These are phyloP conservation scores for Corella eumyota DNA, from an alignment of 23 tunicate species.

Conservation along the genomic window DNA sequence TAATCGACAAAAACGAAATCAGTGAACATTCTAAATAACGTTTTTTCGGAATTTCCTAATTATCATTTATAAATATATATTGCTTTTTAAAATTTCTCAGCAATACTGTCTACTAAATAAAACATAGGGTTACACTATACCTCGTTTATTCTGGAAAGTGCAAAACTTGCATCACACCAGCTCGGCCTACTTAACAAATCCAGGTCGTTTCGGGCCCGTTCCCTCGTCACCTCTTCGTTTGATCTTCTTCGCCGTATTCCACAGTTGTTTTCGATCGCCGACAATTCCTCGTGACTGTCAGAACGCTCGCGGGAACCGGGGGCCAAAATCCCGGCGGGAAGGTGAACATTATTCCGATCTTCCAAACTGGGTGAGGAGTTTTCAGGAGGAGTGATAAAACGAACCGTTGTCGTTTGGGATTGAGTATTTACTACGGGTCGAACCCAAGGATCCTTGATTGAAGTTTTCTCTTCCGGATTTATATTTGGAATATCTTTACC, in stretches of 20 bases:
- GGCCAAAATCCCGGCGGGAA: neutral
- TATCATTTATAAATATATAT: too few relatives aligned
- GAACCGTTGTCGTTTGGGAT: conserved; percentile 1
- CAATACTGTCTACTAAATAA: too few relatives aligned
- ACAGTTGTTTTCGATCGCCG: conserved; percentile 1
- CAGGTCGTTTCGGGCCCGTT: conserved; percentile 47
- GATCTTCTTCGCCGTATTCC: neutral
- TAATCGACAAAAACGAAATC: too few relatives aligned
- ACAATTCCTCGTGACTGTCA: conserved; percentile 15
- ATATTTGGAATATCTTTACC: too few relatives aligned
- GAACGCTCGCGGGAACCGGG: neutral
- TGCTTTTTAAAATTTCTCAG: too few relatives aligned
- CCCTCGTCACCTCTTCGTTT: neutral
- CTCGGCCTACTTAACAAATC: conserved; percentile 79
- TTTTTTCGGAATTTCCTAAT: too few relatives aligned
- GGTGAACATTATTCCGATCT: neutral
- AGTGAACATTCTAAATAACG: too few relatives aligned
- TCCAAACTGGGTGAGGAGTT: neutral
- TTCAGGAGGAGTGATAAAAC: neutral
- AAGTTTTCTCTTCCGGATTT: too few relatives aligned
- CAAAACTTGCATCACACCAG: conserved; percentile 92
- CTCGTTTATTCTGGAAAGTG: conserved; percentile 53
- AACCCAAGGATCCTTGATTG: conserved; percentile 1
- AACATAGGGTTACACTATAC: too few relatives aligned
- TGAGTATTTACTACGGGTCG: neutral